Evolutionary conservation across 1,140 invertebrate species (phyloP), one percentile per base, ranked within the genome.

Genomic region (Carposina sasakii): DNA sequence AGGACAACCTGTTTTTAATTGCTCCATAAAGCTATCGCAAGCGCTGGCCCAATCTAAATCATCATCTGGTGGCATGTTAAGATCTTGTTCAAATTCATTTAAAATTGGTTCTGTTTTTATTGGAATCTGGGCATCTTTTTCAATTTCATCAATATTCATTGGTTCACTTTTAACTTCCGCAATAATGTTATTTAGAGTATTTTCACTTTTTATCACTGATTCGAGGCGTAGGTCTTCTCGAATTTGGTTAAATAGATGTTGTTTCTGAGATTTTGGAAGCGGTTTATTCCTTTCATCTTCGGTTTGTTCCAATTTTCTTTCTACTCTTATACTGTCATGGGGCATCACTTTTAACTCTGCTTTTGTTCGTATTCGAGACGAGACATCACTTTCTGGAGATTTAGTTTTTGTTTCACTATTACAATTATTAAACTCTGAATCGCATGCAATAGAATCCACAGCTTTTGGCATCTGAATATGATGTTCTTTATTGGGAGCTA

Each of bases 331-430:
- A 34, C 81, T 77, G 56, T 73, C 69, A n/a, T 76, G 71, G 33
- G 76, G 79, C 76, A 84, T 78, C 36, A 79, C 92, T 79, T 94
- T 95, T 15, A 94, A 75, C 81, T 95, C 93, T 2, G 91, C 93
- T 81, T 94, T 94, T 2, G 93, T 95, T 40, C 92, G 85, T 56
- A 94, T 94, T 60, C 93, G 87, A 9, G 92, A 91, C 8, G 90
- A 88, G 36, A 92, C 76, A 54, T 82, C 78, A 53, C 66, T 73
- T 68, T 81, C 71, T 3, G 76, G 73, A 10, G 75, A 73, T 30
- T 65, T 67, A 54, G 76, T 82, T 12, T 42, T 16, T 22, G 81
- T 73, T 19, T 42, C 46, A 46, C 55, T 70, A 20, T 76, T 74
- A 44, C 57, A 58, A 53, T 52, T 69, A 26, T 68, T 65, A 59